These are phyloP conservation scores for Gorsachius magnificus DNA, from an alignment of 2,797 vertebrate genomes.

Conservation along the genomic window DNA sequence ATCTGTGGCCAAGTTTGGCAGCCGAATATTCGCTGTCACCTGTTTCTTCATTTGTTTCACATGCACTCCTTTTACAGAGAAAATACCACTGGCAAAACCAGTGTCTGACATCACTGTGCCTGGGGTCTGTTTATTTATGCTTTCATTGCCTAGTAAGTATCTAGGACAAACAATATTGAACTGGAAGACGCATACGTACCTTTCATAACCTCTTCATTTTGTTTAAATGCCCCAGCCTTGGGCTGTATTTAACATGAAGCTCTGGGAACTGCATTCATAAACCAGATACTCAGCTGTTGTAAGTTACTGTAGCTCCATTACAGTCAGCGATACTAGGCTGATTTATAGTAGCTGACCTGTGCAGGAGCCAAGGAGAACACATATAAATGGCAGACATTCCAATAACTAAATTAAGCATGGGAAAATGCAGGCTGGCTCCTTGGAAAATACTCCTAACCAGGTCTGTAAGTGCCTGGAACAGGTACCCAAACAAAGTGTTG, in stretches of 20 bases:
- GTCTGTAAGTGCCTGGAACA: constrained; percentile 52
- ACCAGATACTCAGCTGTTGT: constrained; percentile 61
- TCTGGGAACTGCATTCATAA: constrained; percentile 57
- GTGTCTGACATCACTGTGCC: background rate
- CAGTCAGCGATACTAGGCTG: constrained; percentile 34
- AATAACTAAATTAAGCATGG: constrained; percentile 68
- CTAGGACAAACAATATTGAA: constrained; percentile 38
- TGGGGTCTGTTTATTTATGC: constrained; percentile 56
- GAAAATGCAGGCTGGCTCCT: constrained; percentile 52
- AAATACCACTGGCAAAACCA: constrained; percentile 17
- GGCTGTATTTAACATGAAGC: constrained; percentile 36
- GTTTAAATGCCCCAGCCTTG: constrained; percentile 45
- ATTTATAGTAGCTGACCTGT: constrained; percentile 64
- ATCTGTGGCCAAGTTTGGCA: constrained; percentile 53
- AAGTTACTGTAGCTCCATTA: constrained; percentile 59
- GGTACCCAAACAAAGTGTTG: constrained; percentile 41
- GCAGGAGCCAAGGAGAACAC: constrained; percentile 55
- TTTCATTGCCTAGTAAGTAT: constrained; percentile 58
- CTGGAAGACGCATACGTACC: background rate
- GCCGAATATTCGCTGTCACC: constrained; percentile 12
- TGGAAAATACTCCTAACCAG: constrained; percentile 61
- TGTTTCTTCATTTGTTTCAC: constrained; percentile 50
- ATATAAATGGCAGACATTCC: constrained; percentile 64
- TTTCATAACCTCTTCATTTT: constrained; percentile 60
- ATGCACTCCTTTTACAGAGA: background rate